phyloP scores from a whole-genome alignment of 1,140 invertebrate genomes.

The Bilobella aurantiaca region DNA sequence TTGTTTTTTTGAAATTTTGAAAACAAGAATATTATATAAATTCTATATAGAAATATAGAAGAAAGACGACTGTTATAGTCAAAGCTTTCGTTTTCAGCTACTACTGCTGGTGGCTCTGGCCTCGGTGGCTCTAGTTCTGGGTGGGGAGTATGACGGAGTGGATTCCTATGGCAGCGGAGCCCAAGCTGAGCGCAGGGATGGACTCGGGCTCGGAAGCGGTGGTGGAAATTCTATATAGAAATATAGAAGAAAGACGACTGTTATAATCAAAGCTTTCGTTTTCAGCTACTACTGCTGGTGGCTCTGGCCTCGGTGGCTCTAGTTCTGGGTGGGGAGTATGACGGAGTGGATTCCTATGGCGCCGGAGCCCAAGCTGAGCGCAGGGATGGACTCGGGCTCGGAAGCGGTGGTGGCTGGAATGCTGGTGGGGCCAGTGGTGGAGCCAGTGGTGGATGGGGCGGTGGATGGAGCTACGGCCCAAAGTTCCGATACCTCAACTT shows the following conservation, averaged over 20 bases:
- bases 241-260: no score
- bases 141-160: conserved; percentile 3
- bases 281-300: neutral
- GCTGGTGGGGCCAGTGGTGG: neutral
- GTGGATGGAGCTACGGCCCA: conserved; percentile 7
- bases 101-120: neutral
- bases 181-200: conserved; percentile 9
- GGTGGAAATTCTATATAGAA: no score
- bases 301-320: neutral
- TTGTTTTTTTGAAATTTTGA: neutral
- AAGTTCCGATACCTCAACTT: conserved; percentile 26
- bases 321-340: neutral
- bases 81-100: neutral
- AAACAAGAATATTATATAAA: neutral
- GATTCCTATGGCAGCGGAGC: neutral
- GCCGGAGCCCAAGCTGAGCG: conserved; percentile 7
- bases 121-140: neutral
- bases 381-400: neutral
- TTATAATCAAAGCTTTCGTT: neutral
- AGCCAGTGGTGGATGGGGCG: conserved; percentile 23
- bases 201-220: neutral
- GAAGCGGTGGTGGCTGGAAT: neutral
- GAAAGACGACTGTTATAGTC: neutral
- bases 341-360: neutral
- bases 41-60: no score